phyloP scores from a whole-genome alignment of 2,797 vertebrate genomes.

The Chelidonichthys spinosus region DNA sequence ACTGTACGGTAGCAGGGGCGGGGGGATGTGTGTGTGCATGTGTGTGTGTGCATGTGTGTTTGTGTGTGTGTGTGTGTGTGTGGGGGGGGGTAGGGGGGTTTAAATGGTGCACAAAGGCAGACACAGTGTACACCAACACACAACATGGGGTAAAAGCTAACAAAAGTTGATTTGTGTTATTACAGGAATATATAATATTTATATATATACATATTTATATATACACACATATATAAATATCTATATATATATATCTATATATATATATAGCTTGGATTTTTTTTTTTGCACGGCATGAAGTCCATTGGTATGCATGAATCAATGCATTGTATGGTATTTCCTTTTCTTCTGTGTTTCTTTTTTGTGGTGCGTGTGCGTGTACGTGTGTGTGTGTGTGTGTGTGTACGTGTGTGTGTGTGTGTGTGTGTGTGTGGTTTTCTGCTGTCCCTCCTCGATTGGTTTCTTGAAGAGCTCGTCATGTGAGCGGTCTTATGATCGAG shows the following conservation, averaged over 20 bases:
- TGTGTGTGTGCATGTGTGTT: constrained; percentile 3
- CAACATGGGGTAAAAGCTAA: constrained; percentile 75
- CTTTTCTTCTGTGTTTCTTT: constrained; percentile 24
- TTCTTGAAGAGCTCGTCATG: constrained; percentile 64
- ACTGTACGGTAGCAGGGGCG: constrained; percentile 81
- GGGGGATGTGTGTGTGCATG: not conserved
- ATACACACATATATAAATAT: constrained; percentile 56
- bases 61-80: constrained; percentile 13
- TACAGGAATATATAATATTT: constrained; percentile 83
- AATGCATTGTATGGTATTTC: constrained; percentile 75
- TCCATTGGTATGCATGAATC: constrained; percentile 80
- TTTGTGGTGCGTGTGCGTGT: not conserved
- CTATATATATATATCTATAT: constrained; percentile 59
- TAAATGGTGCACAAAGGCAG: constrained; percentile 79
- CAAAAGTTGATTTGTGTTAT: constrained; percentile 81
- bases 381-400: no score
- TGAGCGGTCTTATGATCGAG: constrained; percentile 69
- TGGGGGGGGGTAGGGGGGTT: constrained; percentile 6
- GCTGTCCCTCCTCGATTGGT: constrained; percentile 42
- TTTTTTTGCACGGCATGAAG: constrained; percentile 83
- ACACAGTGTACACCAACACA: constrained; percentile 82
- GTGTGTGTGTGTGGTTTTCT: constrained; percentile 27
- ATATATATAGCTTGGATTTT: constrained; percentile 71
- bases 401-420: no score
- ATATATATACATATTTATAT: constrained; percentile 69